Evolutionary conservation across 2,888 invertebrate genomes (phyloP).

Genomic region (Melipona bicolor): DNA sequence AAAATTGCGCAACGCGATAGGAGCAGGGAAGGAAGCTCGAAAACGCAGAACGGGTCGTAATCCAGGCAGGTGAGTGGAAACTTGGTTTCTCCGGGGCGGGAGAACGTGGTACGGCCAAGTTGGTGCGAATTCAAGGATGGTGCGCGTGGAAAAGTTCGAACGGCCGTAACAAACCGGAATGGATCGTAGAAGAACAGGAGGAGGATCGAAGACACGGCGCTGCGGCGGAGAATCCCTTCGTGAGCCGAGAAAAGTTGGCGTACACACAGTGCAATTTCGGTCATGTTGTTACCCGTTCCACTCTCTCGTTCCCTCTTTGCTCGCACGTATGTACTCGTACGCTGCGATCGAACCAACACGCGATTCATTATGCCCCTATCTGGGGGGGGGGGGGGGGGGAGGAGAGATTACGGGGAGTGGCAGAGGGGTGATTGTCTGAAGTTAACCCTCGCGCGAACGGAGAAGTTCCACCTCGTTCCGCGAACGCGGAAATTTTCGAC

Average conservation of each 20-base stretch:
- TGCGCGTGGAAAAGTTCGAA: slow-evolving; percentile 54
- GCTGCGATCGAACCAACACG: slow-evolving; percentile 6
- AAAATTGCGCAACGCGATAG: background rate
- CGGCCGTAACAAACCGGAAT: slow-evolving; percentile 40
- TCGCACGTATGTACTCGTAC: background rate
- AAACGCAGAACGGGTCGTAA: slow-evolving; percentile 13
- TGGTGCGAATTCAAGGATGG: slow-evolving; percentile 52
- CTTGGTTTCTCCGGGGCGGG: background rate
- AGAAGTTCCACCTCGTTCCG: background rate
- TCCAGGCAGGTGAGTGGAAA: slow-evolving; percentile 34
- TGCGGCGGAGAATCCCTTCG: slow-evolving; percentile 15
- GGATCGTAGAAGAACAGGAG: slow-evolving; percentile 13
- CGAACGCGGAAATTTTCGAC: background rate
- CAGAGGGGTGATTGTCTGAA: no score
- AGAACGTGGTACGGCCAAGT: slow-evolving; percentile 43
- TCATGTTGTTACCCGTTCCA: slow-evolving; percentile 38
- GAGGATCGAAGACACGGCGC: background rate
- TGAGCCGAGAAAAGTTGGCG: slow-evolving; percentile 59
- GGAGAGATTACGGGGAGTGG: no score
- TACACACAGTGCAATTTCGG: slow-evolving; percentile 55
- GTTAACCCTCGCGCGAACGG: background rate
- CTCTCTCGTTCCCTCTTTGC: background rate
- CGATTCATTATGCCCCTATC: slow-evolving; percentile 21
- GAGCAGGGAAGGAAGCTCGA: slow-evolving; percentile 10
- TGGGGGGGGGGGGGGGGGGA: no score